Evolutionary conservation across 2,888 invertebrate genomes (phyloP).

Genomic region (Spodoptera littoralis): DNA sequence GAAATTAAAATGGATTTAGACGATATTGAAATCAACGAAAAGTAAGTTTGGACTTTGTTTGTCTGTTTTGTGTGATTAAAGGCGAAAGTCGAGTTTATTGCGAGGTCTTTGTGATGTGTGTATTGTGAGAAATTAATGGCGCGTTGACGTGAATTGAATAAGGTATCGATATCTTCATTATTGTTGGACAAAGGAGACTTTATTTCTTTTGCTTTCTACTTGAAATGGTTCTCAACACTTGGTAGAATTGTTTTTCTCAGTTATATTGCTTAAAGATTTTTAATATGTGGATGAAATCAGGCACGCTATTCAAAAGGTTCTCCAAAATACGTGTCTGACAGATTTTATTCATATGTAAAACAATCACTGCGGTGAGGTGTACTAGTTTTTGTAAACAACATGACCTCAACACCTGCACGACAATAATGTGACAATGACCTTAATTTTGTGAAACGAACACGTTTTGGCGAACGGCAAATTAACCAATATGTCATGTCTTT

Average conservation of each 20-base stretch:
- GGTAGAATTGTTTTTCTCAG: background rate
- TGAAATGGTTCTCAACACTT: background rate
- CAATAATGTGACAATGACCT: conserved; percentile 45
- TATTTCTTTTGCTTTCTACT: background rate
- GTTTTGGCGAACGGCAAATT: conserved; percentile 32
- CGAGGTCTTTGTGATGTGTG: background rate
- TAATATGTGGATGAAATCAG: conserved; percentile 7
- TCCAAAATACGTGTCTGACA: background rate
- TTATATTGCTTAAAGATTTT: too few species aligned
- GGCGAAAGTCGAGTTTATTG: conserved; percentile 1
- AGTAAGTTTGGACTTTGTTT: conserved; percentile 31
- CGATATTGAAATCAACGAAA: conserved; percentile 20
- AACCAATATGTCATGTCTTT: conserved; percentile 22
- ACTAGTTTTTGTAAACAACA: conserved; percentile 23
- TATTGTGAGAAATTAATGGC: conserved; percentile 4
- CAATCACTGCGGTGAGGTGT: background rate
- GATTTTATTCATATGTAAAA: conserved; percentile 29
- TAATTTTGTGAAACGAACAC: conserved; percentile 32
- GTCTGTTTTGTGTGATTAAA: background rate
- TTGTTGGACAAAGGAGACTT: background rate
- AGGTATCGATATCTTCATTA: background rate
- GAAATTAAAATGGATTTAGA: conserved; percentile 54
- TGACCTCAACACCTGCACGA: conserved; percentile 47
- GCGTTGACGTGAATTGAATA: background rate
- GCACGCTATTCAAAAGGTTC: conserved; percentile 3